Base-by-base conservation (phyloP, 2,888 invertebrate species). In the Agrochola lychnidis region DNA sequence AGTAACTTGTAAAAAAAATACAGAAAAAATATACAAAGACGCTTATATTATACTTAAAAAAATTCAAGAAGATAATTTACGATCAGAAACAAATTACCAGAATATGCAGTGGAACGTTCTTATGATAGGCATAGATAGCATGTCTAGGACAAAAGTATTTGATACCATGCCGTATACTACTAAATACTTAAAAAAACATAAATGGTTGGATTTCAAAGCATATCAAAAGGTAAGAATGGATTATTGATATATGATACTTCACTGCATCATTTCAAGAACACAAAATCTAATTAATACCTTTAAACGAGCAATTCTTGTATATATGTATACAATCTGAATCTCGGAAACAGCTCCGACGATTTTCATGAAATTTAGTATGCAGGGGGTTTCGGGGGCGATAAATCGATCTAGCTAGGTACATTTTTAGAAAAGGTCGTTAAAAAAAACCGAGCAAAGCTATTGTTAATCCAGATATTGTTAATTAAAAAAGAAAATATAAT, bases 81-180 rank as follows among this genome's bases (percentile, higher is more conserved):
- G 75, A 36, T 9, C 12, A 48, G 76, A 70, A 70, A 63, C 4
- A 10, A 57, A 68, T 12, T 4, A 48, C 25, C 69, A 67, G 16
- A 83, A 86, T 10, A 63, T 25, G 48, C 48, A 76, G 45, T 95
- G 96, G 93, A 97, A 96, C 81, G 97, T 99, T 6, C 94, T 99
- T n/a, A 93, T 98, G 87, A 91, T 99, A 40, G 99, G 99, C 42
- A 97, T 99, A 86, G 98, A 99, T 89, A 98, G 98, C 70, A 97
- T 99, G 83, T 99, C 99, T 0, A 96, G 98, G 70, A 96, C 98
- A 19, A 98, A 99, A 93, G 97, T 98, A 72, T 97, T 97, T 45
- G 97, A 98, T 53, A 97, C 98, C 25, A 97, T 99, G 97, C 98
- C 98, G 1, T 96, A 97, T 87, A 98, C 98, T 0, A 96, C 97